phyloP scores from a whole-genome alignment of 2,113 vertebrate genomes.

The Spilogale gracilis region DNA sequence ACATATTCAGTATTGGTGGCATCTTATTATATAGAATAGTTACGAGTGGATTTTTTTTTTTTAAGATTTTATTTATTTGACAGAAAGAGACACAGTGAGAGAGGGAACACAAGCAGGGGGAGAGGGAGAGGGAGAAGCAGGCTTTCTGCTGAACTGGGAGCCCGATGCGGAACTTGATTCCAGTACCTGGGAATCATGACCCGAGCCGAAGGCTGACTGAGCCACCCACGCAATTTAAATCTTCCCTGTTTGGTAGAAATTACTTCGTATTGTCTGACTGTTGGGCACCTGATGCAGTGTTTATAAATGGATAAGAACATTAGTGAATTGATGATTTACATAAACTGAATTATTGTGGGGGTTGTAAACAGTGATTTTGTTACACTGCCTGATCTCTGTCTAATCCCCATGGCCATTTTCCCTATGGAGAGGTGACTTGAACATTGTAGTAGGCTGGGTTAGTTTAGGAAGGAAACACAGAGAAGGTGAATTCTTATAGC shows the following conservation, averaged over 20 bases:
- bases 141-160: too few relatives aligned
- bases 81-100: too few relatives aligned
- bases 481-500: not conserved
- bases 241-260: not conserved
- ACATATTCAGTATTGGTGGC: not conserved
- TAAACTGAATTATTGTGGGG: not conserved
- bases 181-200: too few relatives aligned
- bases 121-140: too few relatives aligned
- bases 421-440: not conserved
- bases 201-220: too few relatives aligned
- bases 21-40: not conserved
- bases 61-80: too few relatives aligned
- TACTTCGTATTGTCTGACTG: not conserved
- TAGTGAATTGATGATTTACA: not conserved
- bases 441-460: not conserved
- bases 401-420: not conserved
- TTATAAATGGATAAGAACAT: not conserved
- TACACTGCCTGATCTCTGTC: not conserved
- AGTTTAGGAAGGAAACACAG: not conserved
- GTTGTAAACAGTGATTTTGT: not conserved
- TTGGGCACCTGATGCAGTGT: not conserved
- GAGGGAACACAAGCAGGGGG: too few relatives aligned
- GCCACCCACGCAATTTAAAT: not conserved
- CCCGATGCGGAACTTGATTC: too few relatives aligned
- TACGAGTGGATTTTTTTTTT: not conserved